Conservation (phyloP, 1,140 invertebrate genomes). For the Habropoda laboriosa region DNA sequence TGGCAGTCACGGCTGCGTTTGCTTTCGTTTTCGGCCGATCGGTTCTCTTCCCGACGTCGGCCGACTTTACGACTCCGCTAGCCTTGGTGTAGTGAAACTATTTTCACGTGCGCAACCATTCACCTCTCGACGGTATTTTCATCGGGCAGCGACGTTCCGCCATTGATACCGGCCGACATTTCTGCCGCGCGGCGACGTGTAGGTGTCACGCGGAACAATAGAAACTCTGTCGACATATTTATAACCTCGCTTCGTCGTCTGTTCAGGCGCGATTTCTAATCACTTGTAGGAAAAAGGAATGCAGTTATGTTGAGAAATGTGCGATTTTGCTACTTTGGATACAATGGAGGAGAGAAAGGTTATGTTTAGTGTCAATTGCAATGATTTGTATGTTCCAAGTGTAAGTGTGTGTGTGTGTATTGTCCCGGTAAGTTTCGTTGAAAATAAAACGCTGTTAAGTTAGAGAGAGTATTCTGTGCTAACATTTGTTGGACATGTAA, state of each 20-base stretch:
- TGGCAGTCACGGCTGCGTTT: constrained; percentile 37
- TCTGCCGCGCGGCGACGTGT: background rate
- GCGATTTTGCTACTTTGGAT: background rate
- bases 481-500: too few species aligned
- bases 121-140: constrained; percentile 24
- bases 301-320: background rate
- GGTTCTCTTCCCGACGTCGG: constrained; percentile 17
- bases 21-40: constrained; percentile 48
- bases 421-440: too few species aligned
- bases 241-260: background rate
- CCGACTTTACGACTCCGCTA: constrained; percentile 26
- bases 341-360: too few species aligned
- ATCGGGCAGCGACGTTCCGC: constrained; percentile 5
- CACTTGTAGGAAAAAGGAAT: background rate
- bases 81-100: constrained; percentile 48
- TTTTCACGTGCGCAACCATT: constrained; percentile 38
- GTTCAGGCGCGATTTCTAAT: background rate
- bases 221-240: constrained; percentile 1
- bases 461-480: too few species aligned
- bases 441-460: too few species aligned
- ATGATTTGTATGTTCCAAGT: too few species aligned
- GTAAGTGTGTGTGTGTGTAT: too few species aligned
- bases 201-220: constrained; percentile 19
- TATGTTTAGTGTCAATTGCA: too few species aligned
- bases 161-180: constrained; percentile 30